Percentiles rank a stretch among this genome's conserved stretches.
These are phyloP conservation scores for Chelonus insularis DNA, from an alignment of 1,140 invertebrate species.

Conservation along the genomic window DNA sequence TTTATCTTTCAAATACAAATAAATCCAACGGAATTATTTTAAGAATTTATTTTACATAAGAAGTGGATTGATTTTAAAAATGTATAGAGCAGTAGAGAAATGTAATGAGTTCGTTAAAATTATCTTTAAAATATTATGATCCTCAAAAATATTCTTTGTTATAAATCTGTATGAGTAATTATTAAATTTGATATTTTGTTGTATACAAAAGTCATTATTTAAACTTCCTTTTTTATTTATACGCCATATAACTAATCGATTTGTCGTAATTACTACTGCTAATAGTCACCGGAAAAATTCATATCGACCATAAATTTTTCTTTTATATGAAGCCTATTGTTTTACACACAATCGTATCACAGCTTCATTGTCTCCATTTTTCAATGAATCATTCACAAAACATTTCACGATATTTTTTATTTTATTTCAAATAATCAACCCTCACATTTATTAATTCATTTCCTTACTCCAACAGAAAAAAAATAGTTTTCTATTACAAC, in stretches of 20 bases:
- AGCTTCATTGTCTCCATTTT: constrained; percentile 13
- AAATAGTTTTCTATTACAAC: background rate
- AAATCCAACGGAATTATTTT: no score
- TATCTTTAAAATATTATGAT: no score
- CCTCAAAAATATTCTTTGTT: no score
- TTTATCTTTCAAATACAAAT: no score
- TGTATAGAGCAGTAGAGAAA: no score
- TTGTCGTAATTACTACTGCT: constrained; percentile 14
- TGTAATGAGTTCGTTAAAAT: no score
- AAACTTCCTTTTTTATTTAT: no score
- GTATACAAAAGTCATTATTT: no score
- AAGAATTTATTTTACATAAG: no score
- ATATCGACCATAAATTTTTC: constrained; percentile 17
- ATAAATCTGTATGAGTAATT: no score
- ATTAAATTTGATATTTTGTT: no score
- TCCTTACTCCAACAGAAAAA: background rate
- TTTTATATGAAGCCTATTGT: constrained; percentile 11
- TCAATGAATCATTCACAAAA: constrained; percentile 22
- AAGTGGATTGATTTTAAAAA: no score
- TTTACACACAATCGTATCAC: constrained; percentile 8
- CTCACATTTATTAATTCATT: background rate
- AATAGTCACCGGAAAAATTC: constrained; percentile 17
- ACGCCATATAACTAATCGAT: background rate
- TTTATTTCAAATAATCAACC: background rate
- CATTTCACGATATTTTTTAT: background rate